Conservation (phyloP, 2,797 vertebrate genomes). For the Girardinus metallicus region DNA sequence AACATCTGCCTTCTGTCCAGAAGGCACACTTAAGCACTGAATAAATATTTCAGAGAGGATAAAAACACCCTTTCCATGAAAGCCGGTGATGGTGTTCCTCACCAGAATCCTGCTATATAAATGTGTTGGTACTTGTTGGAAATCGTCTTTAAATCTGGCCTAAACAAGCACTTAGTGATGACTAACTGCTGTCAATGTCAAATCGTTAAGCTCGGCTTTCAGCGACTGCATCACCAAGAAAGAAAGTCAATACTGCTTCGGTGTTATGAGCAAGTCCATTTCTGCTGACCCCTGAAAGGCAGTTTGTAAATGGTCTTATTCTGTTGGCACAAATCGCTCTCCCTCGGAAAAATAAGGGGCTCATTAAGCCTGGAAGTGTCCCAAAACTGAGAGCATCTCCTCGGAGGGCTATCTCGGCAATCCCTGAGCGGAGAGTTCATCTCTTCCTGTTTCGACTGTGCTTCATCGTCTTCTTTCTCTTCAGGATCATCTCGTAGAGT, state of each 20-base stretch:
- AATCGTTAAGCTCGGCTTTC: constrained; percentile 53
- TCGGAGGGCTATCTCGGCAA: constrained; percentile 16
- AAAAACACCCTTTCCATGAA: constrained; percentile 40
- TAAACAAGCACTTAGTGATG: constrained; percentile 60
- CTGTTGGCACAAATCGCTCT: constrained; percentile 63
- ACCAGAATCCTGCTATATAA: not conserved
- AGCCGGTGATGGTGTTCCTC: constrained; percentile 24
- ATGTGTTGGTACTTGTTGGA: constrained; percentile 19
- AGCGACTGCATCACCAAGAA: constrained; percentile 45
- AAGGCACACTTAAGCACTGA: constrained; percentile 40
- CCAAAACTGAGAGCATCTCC: constrained; percentile 51
- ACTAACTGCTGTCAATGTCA: constrained; percentile 58
- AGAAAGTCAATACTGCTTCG: constrained; percentile 70
- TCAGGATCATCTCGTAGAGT: constrained; percentile 91
- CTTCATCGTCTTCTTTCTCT: constrained; percentile 86
- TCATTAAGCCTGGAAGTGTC: constrained; percentile 54
- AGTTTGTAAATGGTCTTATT: constrained; percentile 57
- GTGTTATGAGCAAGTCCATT: constrained; percentile 72
- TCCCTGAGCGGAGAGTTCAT: constrained; percentile 66
- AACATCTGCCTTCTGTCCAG: constrained; percentile 15
- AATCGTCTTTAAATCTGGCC: constrained; percentile 41
- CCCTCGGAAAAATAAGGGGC: constrained; percentile 46
- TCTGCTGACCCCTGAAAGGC: constrained; percentile 59
- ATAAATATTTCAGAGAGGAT: constrained; percentile 47
- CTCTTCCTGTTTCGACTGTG: constrained; percentile 82